phyloP scores from a whole-genome alignment of 2,888 invertebrate genomes.

The Xanthia togata region DNA sequence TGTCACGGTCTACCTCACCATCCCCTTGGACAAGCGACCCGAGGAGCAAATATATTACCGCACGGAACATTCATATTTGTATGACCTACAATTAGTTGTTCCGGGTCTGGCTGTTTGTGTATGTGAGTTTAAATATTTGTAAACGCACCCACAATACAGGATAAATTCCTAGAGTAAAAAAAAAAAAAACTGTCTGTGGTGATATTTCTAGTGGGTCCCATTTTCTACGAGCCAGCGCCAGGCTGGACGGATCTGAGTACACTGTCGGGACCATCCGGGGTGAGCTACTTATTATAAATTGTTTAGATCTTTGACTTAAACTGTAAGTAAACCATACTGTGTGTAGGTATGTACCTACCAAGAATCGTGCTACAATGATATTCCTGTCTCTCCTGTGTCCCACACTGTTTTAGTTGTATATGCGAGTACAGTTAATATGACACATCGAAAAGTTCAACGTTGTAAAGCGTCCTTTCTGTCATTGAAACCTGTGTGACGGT shows the following conservation, averaged over 20 bases:
- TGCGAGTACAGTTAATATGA: neutral
- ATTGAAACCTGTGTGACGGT: neutral
- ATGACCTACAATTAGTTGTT: too few species aligned
- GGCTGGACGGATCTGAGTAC: conserved; percentile 41
- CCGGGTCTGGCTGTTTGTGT: too few species aligned
- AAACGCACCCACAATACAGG: too few species aligned
- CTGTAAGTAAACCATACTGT: neutral
- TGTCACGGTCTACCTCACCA: too few species aligned
- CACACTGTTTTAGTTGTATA: neutral
- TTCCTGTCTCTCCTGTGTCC: neutral
- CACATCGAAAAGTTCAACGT: neutral
- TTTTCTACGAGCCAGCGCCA: conserved; percentile 46
- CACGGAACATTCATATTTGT: too few species aligned
- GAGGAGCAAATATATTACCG: too few species aligned
- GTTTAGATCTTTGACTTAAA: neutral
- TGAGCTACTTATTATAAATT: conserved; percentile 7
- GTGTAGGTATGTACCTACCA: neutral
- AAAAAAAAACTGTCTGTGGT: conserved; percentile 11
- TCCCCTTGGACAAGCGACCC: too few species aligned
- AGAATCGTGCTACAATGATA: neutral
- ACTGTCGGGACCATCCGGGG: conserved; percentile 38
- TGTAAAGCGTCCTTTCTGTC: neutral
- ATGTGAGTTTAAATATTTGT: too few species aligned
- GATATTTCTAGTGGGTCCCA: conserved; percentile 50
- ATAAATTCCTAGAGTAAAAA: too few species aligned